phyloP scores from a whole-genome alignment of 2,113 vertebrate genomes.

The Eulemur rufifrons region DNA sequence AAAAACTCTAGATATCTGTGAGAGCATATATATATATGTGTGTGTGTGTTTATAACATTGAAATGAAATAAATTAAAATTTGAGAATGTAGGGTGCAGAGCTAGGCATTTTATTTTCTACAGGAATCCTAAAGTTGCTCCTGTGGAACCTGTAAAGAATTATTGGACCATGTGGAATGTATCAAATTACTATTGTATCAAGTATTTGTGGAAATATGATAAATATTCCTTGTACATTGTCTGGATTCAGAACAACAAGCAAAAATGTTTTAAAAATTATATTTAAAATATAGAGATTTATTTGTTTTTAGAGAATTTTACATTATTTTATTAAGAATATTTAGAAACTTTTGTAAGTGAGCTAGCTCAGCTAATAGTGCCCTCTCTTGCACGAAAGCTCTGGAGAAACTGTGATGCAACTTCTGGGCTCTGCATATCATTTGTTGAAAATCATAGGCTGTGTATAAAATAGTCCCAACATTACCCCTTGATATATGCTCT shows the following conservation, averaged over 20 bases:
- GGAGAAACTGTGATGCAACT: not conserved
- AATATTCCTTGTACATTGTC: not conserved
- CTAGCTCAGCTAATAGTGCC: not conserved
- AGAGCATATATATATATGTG: not conserved
- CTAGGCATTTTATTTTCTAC: not conserved
- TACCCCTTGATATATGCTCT: accelerated
- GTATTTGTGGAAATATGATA: not conserved
- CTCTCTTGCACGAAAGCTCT: not conserved
- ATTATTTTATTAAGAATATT: not conserved
- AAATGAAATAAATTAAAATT: not conserved
- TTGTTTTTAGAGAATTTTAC: not conserved
- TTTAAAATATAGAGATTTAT: not conserved
- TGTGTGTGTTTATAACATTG: not conserved
- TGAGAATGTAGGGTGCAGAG: not conserved
- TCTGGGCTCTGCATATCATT: not conserved
- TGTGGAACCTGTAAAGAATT: not conserved
- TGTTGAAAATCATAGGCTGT: not conserved
- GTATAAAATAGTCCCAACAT: not conserved
- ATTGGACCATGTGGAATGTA: not conserved
- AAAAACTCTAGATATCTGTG: not conserved
- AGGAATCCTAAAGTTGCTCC: not conserved
- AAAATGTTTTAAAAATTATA: not conserved
- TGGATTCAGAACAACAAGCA: not conserved
- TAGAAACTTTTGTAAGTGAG: not conserved
- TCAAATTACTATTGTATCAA: not conserved